Conservation (phyloP, 2,113 vertebrate species). For the Tenrec ecaudatus region DNA sequence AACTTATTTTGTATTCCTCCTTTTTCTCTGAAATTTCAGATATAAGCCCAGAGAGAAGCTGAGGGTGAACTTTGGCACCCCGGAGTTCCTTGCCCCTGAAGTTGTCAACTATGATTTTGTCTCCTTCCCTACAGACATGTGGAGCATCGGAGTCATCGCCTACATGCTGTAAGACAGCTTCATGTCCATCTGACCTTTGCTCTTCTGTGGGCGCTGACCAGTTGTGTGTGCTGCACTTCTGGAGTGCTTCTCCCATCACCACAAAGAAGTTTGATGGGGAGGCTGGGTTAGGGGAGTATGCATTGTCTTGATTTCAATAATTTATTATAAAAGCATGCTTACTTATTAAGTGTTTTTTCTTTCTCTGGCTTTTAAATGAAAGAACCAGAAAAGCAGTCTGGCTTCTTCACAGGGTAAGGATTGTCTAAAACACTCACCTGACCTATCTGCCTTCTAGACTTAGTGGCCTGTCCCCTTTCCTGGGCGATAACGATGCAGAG, state of each 20-base stretch:
- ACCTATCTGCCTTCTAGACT: slow-evolving; percentile 86
- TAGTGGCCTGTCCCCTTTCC: slow-evolving; percentile 96
- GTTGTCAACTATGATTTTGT: slow-evolving; percentile 99
- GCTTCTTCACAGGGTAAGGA: neutral
- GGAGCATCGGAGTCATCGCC: slow-evolving; percentile 97
- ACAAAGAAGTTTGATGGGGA: neutral
- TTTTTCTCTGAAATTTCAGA: slow-evolving; percentile 83
- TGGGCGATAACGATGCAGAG: slow-evolving; percentile 97
- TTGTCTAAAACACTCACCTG: neutral
- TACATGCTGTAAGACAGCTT: slow-evolving; percentile 95
- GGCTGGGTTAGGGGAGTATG: no score
- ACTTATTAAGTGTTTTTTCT: neutral
- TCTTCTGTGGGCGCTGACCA: neutral
- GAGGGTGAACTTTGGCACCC: slow-evolving; percentile 97
- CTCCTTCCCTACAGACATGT: slow-evolving; percentile 98
- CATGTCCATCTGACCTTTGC: slow-evolving; percentile 7
- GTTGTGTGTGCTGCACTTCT: neutral
- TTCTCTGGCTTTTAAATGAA: neutral
- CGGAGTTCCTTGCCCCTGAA: slow-evolving; percentile 98
- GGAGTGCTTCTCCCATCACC: neutral
- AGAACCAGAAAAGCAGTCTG: neutral
- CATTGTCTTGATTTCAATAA: neutral
- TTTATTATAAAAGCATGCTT: neutral
- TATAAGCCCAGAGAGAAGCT: slow-evolving; percentile 98
- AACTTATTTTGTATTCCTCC: neutral